Conservation (phyloP, 2,113 vertebrate species). For the Microcebus griseorufus region DNA sequence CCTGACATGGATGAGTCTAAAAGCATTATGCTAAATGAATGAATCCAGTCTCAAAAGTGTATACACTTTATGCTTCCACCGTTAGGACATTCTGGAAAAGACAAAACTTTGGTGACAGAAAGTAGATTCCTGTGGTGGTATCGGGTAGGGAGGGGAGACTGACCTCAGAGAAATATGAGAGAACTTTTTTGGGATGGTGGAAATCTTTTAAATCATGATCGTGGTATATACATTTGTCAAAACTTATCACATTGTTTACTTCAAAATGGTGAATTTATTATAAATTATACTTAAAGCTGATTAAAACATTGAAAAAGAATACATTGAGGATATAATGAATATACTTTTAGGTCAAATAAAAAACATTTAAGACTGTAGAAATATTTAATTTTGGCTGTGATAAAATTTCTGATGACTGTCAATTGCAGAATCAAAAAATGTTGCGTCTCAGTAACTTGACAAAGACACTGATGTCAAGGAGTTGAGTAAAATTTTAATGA, state of each 20-base stretch:
- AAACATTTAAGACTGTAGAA: neutral
- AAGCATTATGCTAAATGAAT: neutral
- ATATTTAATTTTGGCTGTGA: neutral
- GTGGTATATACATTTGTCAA: neutral
- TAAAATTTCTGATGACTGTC: neutral
- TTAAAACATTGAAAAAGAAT: neutral
- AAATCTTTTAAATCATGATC: neutral
- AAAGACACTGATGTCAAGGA: neutral
- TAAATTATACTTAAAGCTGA: neutral
- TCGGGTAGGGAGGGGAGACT: neutral
- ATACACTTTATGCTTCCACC: neutral
- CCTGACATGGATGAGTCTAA: neutral
- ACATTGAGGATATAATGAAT: conserved; percentile 19
- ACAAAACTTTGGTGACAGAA: neutral
- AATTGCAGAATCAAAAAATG: neutral
- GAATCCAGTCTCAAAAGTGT: neutral
- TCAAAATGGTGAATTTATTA: neutral
- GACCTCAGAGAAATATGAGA: neutral
- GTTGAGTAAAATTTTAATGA: conserved; percentile 23
- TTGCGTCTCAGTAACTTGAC: neutral
- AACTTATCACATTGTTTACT: neutral
- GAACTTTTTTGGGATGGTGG: neutral
- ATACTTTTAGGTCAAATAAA: neutral
- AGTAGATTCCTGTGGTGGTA: neutral
- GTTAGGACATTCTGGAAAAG: neutral